Conservation (phyloP, 2,888 invertebrate species). For the Lathronympha strigana region DNA sequence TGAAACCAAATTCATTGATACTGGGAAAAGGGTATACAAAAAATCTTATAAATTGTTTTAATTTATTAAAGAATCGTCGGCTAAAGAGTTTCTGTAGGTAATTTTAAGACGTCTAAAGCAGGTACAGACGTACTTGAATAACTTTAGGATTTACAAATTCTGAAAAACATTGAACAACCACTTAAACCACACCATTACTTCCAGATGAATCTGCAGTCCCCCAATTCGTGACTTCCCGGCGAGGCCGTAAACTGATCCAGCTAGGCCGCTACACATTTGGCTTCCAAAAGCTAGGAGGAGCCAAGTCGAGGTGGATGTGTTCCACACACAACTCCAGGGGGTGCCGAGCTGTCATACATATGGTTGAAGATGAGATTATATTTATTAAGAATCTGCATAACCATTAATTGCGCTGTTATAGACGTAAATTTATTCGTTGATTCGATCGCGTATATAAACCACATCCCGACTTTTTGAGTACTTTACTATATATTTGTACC, state of each 20-base stretch:
- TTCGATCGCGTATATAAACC: too few species aligned
- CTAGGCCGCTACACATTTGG: slow-evolving; percentile 44
- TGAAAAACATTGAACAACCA: neutral
- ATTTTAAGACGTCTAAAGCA: too few species aligned
- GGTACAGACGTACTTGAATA: too few species aligned
- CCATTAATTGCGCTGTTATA: slow-evolving; percentile 42
- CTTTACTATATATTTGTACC: too few species aligned
- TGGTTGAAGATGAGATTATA: slow-evolving; percentile 44
- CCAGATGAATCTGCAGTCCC: slow-evolving; percentile 11
- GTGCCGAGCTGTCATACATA: slow-evolving; percentile 47
- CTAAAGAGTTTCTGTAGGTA: too few species aligned
- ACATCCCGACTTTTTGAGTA: too few species aligned
- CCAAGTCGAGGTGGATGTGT: slow-evolving; percentile 47
- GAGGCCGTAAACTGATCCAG: slow-evolving; percentile 33
- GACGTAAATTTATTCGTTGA: too few species aligned
- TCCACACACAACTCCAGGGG: slow-evolving; percentile 46
- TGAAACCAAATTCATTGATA: too few species aligned
- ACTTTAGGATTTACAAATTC: too few species aligned
- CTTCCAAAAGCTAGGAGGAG: slow-evolving; percentile 34
- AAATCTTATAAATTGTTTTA: too few species aligned
- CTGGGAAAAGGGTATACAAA: too few species aligned
- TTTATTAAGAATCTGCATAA: slow-evolving; percentile 46
- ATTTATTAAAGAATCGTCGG: too few species aligned
- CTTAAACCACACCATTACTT: neutral
- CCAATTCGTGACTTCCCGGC: slow-evolving; percentile 36